phyloP scores from a whole-genome alignment of 2,113 vertebrate genomes.

The Rhinogobius similis region DNA sequence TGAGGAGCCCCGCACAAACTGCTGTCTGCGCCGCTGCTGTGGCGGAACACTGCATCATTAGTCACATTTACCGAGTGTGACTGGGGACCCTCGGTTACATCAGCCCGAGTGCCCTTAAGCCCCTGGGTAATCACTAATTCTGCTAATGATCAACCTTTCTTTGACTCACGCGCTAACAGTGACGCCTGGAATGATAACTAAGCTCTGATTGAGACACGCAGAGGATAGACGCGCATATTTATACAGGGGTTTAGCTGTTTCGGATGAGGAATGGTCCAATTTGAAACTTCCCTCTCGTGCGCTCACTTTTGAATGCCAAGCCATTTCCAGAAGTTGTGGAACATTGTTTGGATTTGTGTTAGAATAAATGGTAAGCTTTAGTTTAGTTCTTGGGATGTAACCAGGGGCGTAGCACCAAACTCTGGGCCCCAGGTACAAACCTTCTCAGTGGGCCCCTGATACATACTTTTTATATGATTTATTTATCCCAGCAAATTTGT shows the following conservation, averaged over 20 bases:
- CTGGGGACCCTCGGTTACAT: conserved; percentile 50
- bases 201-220: background rate
- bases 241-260: background rate
- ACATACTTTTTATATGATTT: no score
- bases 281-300: background rate
- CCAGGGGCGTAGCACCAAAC: no score
- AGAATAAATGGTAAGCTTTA: background rate
- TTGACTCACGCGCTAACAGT: conserved; percentile 27
- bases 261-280: background rate
- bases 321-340: background rate
- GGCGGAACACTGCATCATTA: conserved; percentile 54
- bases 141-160: conserved; percentile 62
- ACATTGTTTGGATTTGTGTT: background rate
- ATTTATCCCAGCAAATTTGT: no score
- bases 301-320: background rate
- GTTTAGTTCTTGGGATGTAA: background rate
- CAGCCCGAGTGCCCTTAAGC: conserved; percentile 29
- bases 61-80: conserved; percentile 60
- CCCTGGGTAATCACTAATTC: conserved; percentile 62
- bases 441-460: no score
- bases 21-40: conserved; percentile 28
- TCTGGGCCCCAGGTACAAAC: no score
- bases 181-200: background rate
- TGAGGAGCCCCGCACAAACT: conserved; percentile 38
- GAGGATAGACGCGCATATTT: background rate